Evolutionary conservation across 2,888 invertebrate species (phyloP), one percentile per base, ranked within the genome.

Genomic region (Athripsodes cinereus): DNA sequence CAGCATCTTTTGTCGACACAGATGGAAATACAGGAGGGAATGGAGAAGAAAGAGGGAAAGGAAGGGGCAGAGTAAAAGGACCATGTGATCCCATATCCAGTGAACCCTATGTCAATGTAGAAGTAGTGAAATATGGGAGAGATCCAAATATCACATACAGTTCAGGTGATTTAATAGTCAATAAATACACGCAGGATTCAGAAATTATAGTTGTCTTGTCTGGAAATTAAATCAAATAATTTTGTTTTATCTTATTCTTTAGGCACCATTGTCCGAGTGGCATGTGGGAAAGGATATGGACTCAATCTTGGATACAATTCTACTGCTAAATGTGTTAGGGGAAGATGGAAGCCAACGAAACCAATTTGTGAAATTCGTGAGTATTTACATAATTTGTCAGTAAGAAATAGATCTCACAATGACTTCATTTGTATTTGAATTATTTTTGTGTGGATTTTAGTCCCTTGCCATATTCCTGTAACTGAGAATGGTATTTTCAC

Each of bases 331-430:
- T 95, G 95, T 70, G 85, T 87, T 2, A 80, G 90, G 62, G 93
- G 94, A 0, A 81, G 87, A 64, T 94, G 94, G 94, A 88, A 86
- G 66, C 92, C 92, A 0, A 83, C 83, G 61, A 86, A 84, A 65
- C 93, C 94, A 0, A 81, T 82, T 66, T 95, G 94, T 71, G 79
- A 85, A 68, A 87, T 92, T 68, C 77, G 91, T 91, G 77, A 81
- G 83, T 52, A 31, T 20, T 6, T 20, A 26, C 26, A 26, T 6
- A 6, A 26, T 26, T 6, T 26, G n/a, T 44, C 5, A 44, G 13
- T 44, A 8, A 16, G 3, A 5, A 13, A 44, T 2, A 44, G 3
- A 44, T 44, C 16, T 44, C 18, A 16, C 13, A 18, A 44, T 44
- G 3, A 13, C n/a, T 16, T 8, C 18, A 44, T 44, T 34, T 34